These are phyloP conservation scores for Spisula subtruncata DNA, from an alignment of 2,888 invertebrate genomes.

Conservation along the genomic window DNA sequence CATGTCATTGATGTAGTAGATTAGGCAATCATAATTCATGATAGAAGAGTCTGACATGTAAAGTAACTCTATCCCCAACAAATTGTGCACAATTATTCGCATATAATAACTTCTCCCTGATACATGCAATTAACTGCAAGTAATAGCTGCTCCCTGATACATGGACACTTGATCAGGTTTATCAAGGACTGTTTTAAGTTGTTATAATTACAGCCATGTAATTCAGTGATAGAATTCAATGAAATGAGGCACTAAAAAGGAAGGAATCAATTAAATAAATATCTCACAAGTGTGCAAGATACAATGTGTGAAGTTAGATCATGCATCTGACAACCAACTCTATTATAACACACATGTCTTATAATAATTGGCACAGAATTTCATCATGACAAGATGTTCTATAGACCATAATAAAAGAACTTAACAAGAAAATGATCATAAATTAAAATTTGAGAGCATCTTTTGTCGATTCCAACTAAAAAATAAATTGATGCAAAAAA, in stretches of 20 bases:
- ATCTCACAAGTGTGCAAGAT: neutral
- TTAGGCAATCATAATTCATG: constrained; percentile 12
- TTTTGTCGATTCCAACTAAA: neutral
- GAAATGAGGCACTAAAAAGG: constrained; percentile 36
- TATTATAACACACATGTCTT: neutral
- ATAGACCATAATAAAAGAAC: neutral
- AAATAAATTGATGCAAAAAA: neutral
- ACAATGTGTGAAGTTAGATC: neutral
- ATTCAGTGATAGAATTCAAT: neutral
- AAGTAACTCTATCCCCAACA: constrained; percentile 31
- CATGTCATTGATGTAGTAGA: constrained; percentile 26
- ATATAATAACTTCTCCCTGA: constrained; percentile 23
- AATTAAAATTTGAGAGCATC: neutral
- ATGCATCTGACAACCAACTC: neutral
- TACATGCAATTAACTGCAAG: constrained; percentile 31
- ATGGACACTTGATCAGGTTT: neutral
- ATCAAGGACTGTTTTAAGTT: constrained; percentile 31
- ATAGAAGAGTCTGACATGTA: constrained; percentile 52
- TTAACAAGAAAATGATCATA: neutral
- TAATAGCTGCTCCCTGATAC: neutral
- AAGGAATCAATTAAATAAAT: constrained; percentile 21
- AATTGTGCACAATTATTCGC: constrained; percentile 43
- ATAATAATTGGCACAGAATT: neutral
- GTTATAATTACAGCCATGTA: neutral
- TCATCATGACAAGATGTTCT: neutral